Conservation (phyloP, 2,888 invertebrate species). For the Limnephilus marmoratus region DNA sequence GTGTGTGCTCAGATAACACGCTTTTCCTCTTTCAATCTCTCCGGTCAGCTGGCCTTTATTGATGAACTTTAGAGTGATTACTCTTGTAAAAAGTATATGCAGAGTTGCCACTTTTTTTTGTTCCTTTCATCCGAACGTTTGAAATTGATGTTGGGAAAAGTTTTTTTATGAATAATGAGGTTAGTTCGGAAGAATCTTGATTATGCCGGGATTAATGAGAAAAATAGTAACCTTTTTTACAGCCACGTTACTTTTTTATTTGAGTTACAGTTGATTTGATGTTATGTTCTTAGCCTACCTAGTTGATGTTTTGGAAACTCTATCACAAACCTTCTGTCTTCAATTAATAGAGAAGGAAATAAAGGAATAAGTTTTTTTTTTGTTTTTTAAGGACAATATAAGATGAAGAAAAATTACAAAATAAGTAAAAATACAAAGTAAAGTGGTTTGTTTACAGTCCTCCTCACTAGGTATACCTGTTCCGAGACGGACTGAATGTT, state of each 20-base stretch:
- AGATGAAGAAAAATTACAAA: too few relatives aligned
- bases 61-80: conserved; percentile 3
- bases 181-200: background rate
- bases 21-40: conserved; percentile 22
- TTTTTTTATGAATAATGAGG: conserved; percentile 2
- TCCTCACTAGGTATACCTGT: too few relatives aligned
- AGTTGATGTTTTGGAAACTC: background rate
- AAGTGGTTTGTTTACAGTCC: too few relatives aligned
- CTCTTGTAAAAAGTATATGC: background rate
- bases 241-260: background rate
- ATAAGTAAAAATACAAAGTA: too few relatives aligned
- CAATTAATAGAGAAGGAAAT: background rate
- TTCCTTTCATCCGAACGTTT: background rate
- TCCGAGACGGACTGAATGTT: too few relatives aligned
- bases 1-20: conserved; percentile 30
- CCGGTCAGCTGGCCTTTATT: conserved; percentile 8
- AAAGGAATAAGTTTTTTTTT: too few relatives aligned
- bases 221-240: background rate
- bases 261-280: background rate
- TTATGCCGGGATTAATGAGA: background rate
- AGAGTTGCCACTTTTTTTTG: background rate
- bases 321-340: background rate
- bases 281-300: background rate
- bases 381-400: too few relatives aligned
- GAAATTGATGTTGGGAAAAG: background rate